phyloP scores from a whole-genome alignment of 2,113 vertebrate genomes.

The Tichodroma muraria region DNA sequence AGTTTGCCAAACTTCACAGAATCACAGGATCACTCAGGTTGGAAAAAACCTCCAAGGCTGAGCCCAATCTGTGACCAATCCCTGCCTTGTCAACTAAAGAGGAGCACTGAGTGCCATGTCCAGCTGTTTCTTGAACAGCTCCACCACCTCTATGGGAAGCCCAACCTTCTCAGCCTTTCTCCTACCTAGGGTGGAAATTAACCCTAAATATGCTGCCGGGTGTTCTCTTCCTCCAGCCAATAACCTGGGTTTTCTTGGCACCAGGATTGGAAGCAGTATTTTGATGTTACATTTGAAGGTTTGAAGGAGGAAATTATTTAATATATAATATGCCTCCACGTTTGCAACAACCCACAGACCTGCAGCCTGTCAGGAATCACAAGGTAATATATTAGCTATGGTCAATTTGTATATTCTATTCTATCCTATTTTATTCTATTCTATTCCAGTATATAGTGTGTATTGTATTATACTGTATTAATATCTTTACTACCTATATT shows the following conservation, averaged over 20 bases:
- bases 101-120: accelerated
- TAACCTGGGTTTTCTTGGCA: accelerated
- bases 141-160: accelerated
- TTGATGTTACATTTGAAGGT: background rate
- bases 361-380: background rate
- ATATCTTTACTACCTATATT: background rate
- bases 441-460: background rate
- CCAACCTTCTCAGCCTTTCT: background rate
- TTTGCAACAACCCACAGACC: background rate
- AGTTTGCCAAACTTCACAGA: background rate
- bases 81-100: background rate
- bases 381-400: background rate
- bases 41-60: background rate
- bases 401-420: background rate
- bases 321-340: background rate
- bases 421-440: background rate
- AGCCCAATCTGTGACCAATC: background rate
- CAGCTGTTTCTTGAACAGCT: background rate
- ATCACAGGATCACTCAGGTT: background rate
- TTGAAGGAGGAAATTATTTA: background rate
- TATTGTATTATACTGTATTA: background rate
- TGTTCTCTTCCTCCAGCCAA: background rate
- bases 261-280: background rate
- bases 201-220: background rate
- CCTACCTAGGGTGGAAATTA: background rate